Base-by-base conservation (phyloP, 2,113 vertebrate genomes). In the Cisticola juncidis region DNA sequence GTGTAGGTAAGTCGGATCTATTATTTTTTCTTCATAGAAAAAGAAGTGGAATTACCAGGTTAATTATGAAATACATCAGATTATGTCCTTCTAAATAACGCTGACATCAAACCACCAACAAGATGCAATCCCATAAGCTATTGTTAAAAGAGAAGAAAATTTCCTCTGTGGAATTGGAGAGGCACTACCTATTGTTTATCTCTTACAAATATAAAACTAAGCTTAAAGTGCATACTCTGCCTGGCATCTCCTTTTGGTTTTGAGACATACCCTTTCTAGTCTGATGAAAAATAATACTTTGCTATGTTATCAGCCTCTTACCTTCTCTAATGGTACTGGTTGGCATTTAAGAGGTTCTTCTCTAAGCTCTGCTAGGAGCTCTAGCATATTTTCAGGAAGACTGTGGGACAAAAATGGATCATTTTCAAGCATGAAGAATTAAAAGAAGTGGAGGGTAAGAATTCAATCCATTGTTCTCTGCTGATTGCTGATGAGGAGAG, bases 1-100 rank as follows among this genome's bases (percentile, higher is more conserved):
- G 98, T 92, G 97, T 98, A 71, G 98, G 98, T 98, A 95, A 97
- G 97, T 88, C 38, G 77, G 13, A 26, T 60, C 54, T 61, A 33
- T 21, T 71, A 25, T 13, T 40, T 42, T 40, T 38, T 54, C 36
- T n/a, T 42, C 9, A n/a, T 44, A 36, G 26, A 71, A 68, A 53
- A 53, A 22, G 10, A 42, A 17, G 10, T 36, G 26, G 12, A 81
- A 62, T 88, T 72, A 51, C 3, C 16, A 65, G 9, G 9, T 51
- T 45, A 19, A 64, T 45, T 51, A 18, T 8, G 22, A 29, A 26
- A 50, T 29, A 9, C 5, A 44, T 58, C 13, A 86, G 8, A 40
- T 61, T 0, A 16, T 17, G 17, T 72, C 8, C 8, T 50, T 77
- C 7, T 53, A 14, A 38, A 25, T 65, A 42, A 42, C 5, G 4